Percentiles rank a stretch among this genome's conserved stretches.
Conservation (phyloP, 2,113 vertebrate genomes). For the Oryzias celebensis region DNA sequence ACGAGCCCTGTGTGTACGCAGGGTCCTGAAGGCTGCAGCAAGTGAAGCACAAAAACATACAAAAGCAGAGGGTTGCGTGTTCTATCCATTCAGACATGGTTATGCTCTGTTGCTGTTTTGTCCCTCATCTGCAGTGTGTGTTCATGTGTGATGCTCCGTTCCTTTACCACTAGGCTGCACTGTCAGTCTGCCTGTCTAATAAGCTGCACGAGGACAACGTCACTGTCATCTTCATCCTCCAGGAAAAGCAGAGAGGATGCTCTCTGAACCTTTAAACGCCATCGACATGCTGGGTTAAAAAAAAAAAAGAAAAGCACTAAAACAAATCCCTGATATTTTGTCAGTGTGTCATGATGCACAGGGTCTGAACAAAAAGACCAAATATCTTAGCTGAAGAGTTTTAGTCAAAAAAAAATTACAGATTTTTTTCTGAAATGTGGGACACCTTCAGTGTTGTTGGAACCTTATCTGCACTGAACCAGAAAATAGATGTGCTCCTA, state of each 20-base stretch:
- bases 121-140: conserved; percentile 37
- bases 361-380: conserved; percentile 3
- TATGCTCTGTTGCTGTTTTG: conserved; percentile 27
- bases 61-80: conserved; percentile 11
- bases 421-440: no score
- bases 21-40: conserved; percentile 20
- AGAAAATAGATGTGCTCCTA: no score
- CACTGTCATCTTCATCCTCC: conserved; percentile 39
- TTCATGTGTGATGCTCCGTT: conserved; percentile 48
- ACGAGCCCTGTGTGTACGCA: conserved; percentile 52
- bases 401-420: neutral
- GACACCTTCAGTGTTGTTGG: no score
- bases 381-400: conserved; percentile 5
- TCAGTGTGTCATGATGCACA: conserved; percentile 9
- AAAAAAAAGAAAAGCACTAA: conserved; percentile 5
- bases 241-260: conserved; percentile 22
- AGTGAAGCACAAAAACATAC: conserved; percentile 1
- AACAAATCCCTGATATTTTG: conserved; percentile 22
- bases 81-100: conserved; percentile 9
- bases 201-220: conserved; percentile 48
- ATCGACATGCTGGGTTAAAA: neutral
- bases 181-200: conserved; percentile 68
- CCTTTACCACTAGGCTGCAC: conserved; percentile 69
- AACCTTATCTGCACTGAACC: no score
- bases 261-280: conserved; percentile 32